Base-by-base conservation (phyloP, 1,140 invertebrate genomes). In the Papilio glaucus region DNA sequence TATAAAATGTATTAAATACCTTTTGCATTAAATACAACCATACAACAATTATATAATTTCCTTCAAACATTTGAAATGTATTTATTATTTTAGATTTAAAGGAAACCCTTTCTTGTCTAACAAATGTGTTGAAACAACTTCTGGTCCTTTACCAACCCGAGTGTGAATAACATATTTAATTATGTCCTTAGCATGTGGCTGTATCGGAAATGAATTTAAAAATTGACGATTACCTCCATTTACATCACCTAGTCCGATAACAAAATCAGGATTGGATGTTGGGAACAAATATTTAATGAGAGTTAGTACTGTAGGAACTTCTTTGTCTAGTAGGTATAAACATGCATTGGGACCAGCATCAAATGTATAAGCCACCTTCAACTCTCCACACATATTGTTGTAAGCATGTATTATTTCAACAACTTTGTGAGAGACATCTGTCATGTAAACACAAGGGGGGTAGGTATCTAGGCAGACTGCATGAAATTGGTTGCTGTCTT, bases 401-500 rank as follows among this genome's bases (percentile, higher is more conserved):
- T 96, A 98, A 8, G 90, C 85, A 93, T 99, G 98, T 42, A 99
- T 94, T 74, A 99, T 92, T 79, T 96, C 93, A 1, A 97, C 94
- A 63, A 99, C 96, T 38, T 94, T 91, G 84, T 96, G 95, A 3
- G 98, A 99, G 0, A 95, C 94, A 85, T 98, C 96, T 84, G 97
- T 99, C 96, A 99, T 96, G 85, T 99, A 99, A 24, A 96, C 93
- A 89, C 96, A 96, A 0, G 99, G 99, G 5, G 99, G 99, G 94
- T 96, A 99, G 0, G 98, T 98, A 88, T 99, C 99, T 57, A 98
- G 87, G 82, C 97, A 98, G 37, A 98, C 95, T 1, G 98, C 98
- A 94, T 99, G 99, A 82, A 99, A 96, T 90, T 99, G 97, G 95
- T 99, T 99, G 67, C 98, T 99, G 84, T 99, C 99, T 91, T 96